Base-by-base conservation (phyloP, 1,140 invertebrate species). In the Tetramorium alpestre region DNA sequence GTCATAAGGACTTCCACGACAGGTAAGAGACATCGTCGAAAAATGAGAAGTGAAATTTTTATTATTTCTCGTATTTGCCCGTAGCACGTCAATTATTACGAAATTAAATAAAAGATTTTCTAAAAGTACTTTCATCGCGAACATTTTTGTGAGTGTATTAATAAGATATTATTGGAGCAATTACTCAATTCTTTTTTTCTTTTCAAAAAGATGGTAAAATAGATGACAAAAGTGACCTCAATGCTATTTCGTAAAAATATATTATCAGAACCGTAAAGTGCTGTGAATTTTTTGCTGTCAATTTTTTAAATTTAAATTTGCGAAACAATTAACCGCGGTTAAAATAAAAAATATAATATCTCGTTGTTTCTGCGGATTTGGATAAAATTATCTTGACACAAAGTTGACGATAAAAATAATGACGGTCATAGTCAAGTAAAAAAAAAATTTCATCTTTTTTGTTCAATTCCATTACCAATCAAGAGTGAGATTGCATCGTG, bases 1-100 rank as follows among this genome's bases (percentile, higher is more conserved):
- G 93, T 97, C 67, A 95, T 97, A 87, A 96, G 97, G 92, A 96
- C 96, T 91, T 95, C 96, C 11, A 90, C 91, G 56, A 60, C 89
- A 47, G 92, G 91, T 91, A 92, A 84, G 33, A 54, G 8, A 13
- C n/a, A 10, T 18, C 16, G 47, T 51, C 33, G 33, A 28, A 33
- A 38, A 78, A 86, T 82, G 33, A 33, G 4, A 33, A 33, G 28
- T 85, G 11, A 85, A 54, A 65, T 47, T n/a, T 64, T 33, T 10
- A 44, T 28, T 1, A 13, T 18, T 33, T 47, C 18, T 25, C 4
- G 0, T n/a, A 22, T 44, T 62, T 18, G 10, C 4, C 41, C 58
- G 16, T 11, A 25, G 13, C 28, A 54, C 8, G 18, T 38, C 18
- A 33, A 72, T 11, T 10, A 13, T 70, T 28, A 49, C 8, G 7